Evolutionary conservation across 2,888 invertebrate genomes (phyloP).

Genomic region (Thereva nobilitata): DNA sequence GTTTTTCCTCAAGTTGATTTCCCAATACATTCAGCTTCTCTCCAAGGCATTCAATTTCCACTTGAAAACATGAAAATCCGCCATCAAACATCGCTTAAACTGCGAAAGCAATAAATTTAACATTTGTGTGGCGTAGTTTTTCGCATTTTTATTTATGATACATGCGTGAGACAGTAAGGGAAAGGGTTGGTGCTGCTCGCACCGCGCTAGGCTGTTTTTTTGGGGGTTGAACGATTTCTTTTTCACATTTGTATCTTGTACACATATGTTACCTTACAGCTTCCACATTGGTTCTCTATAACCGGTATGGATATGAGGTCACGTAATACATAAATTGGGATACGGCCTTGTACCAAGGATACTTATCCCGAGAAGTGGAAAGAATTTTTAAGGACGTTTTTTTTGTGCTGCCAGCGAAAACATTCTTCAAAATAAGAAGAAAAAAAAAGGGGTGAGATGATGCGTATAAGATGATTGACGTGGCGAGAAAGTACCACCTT

Average conservation of each 20-base stretch:
- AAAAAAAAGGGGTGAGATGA: slow-evolving; percentile 20
- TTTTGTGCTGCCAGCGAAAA: background rate
- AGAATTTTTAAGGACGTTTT: slow-evolving; percentile 32
- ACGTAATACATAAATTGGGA: slow-evolving; percentile 38
- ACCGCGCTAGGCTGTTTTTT: background rate
- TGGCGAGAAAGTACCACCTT: slow-evolving; percentile 6
- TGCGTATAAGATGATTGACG: slow-evolving; percentile 32
- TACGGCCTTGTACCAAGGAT: slow-evolving; percentile 29
- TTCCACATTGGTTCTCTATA: slow-evolving; percentile 15
- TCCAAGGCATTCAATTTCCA: too few species aligned
- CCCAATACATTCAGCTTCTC: too few species aligned
- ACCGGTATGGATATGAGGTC: slow-evolving; percentile 33
- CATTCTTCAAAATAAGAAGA: slow-evolving; percentile 9
- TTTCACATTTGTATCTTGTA: slow-evolving; percentile 26
- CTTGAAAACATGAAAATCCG: slow-evolving; percentile 29
- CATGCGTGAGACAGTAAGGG: slow-evolving; percentile 22
- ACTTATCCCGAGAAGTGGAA: slow-evolving; percentile 34
- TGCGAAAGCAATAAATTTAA: slow-evolving; percentile 30
- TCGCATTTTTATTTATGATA: slow-evolving; percentile 29
- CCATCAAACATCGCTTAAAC: slow-evolving; percentile 31
- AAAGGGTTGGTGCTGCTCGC: too few species aligned
- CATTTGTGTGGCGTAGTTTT: slow-evolving; percentile 22
- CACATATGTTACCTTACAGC: slow-evolving; percentile 26
- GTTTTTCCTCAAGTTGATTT: too few species aligned
- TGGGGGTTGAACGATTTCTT: slow-evolving; percentile 11